phyloP scores from a whole-genome alignment of 2,113 vertebrate species.

The Peucedramus taeniatus region DNA sequence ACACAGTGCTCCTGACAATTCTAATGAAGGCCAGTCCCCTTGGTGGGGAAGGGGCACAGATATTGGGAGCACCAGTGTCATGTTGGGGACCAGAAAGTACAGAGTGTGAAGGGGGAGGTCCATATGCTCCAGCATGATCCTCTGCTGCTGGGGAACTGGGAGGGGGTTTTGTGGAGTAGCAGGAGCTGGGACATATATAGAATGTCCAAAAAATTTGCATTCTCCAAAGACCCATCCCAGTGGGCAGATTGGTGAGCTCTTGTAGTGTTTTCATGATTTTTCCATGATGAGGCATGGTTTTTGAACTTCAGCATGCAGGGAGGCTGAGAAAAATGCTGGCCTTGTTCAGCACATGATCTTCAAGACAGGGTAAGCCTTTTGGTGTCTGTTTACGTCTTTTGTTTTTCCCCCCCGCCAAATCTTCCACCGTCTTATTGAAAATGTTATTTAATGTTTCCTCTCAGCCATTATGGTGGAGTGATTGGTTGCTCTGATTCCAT shows the following conservation, averaged over 20 bases:
- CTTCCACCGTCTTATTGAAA: not conserved
- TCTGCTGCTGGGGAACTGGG: not conserved
- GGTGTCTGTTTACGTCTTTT: not conserved
- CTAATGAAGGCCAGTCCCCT: not conserved
- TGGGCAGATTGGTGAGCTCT: not conserved
- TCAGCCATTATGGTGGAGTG: not conserved
- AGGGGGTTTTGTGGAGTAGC: not conserved
- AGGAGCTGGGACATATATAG: not conserved
- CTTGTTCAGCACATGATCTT: not conserved
- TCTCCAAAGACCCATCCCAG: not conserved
- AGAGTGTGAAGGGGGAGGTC: not conserved
- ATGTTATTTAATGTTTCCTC: not conserved
- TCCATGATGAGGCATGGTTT: not conserved
- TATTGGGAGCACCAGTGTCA: not conserved
- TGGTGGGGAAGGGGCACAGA: not conserved
- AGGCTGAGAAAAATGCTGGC: not conserved
- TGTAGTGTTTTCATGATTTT: not conserved
- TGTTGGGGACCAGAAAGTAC: not conserved
- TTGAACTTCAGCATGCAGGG: not conserved
- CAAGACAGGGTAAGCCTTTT: not conserved
- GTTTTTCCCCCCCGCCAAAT: fast-evolving
- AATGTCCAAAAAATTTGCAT: not conserved
- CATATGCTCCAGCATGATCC: not conserved
- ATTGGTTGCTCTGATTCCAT: not conserved
- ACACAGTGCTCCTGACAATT: not conserved